Conservation (phyloP, 2,113 vertebrate genomes). For the Pachycephala philippinensis region DNA sequence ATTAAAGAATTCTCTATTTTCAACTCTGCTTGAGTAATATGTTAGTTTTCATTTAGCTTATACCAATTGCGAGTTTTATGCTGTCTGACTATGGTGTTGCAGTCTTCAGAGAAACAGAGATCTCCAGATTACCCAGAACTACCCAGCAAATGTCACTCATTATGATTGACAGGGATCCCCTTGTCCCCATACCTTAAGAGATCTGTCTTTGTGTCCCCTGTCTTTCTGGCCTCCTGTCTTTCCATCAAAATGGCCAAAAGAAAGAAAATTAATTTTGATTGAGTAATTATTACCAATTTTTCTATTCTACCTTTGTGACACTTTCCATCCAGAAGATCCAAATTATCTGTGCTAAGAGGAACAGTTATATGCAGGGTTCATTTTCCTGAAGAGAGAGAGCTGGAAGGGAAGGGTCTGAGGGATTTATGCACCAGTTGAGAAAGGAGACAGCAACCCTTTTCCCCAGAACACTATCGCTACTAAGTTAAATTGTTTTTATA, state of each 20-base stretch:
- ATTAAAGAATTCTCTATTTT: neutral
- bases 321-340: neutral
- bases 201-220: neutral
- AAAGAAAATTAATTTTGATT: neutral
- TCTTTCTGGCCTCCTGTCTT: neutral
- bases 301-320: neutral
- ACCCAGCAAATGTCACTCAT: neutral
- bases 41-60: neutral
- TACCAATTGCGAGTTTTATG: neutral
- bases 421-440: neutral
- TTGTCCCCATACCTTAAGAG: neutral
- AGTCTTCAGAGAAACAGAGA: neutral
- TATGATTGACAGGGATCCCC: neutral
- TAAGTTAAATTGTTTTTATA: neutral
- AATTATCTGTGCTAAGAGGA: neutral
- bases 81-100: neutral
- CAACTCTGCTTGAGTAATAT: neutral
- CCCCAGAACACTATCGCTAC: neutral
- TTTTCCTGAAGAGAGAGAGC: neutral
- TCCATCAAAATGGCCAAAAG: neutral
- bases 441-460: neutral
- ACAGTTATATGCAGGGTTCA: neutral
- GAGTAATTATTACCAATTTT: neutral
- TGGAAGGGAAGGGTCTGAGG: neutral
- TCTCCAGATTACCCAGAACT: neutral